Percentiles rank a stretch among this genome's conserved stretches.
These are phyloP conservation scores for Lethrus apterus DNA, from an alignment of 1,140 invertebrate genomes.

Conservation along the genomic window DNA sequence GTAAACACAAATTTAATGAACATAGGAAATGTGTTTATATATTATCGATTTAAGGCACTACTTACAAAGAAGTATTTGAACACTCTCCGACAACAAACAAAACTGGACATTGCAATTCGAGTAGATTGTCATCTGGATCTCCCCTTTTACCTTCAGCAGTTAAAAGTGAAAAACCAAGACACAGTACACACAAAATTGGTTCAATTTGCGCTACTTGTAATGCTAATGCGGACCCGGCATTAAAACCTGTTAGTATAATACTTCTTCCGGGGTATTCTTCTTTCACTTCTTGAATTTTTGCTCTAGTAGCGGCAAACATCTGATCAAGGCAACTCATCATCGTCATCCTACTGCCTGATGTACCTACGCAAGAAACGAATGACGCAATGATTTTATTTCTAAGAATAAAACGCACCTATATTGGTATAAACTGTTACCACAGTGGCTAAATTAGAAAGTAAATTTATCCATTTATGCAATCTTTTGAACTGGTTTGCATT, in stretches of 20 bases:
- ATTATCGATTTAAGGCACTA: constrained; percentile 5
- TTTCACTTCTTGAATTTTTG: constrained; percentile 64
- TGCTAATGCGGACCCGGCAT: constrained; percentile 65
- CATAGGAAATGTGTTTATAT: too few species aligned
- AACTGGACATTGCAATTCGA: constrained; percentile 67
- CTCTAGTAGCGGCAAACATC: constrained; percentile 57
- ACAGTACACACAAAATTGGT: constrained; percentile 64
- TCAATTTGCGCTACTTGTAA: constrained; percentile 58
- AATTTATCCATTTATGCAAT: constrained; percentile 61
- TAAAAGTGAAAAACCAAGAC: constrained; percentile 71
- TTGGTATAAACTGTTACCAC: constrained; percentile 57
- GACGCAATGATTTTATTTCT: not conserved
- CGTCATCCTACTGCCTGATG: constrained; percentile 43
- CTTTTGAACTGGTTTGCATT: constrained; percentile 46
- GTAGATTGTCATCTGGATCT: constrained; percentile 67
- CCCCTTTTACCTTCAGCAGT: constrained; percentile 69
- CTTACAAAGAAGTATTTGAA: constrained; percentile 46
- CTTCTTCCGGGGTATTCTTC: constrained; percentile 60
- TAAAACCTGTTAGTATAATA: constrained; percentile 71
- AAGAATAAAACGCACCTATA: constrained; percentile 36
- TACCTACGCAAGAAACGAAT: constrained; percentile 28
- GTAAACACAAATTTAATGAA: too few species aligned
- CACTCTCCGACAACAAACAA: constrained; percentile 77
- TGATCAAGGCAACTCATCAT: constrained; percentile 59
- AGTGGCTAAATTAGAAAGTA: constrained; percentile 61